Evolutionary conservation across 2,888 invertebrate genomes (phyloP), one percentile per base, ranked within the genome.

Genomic region (Drosophila gaucha): DNA sequence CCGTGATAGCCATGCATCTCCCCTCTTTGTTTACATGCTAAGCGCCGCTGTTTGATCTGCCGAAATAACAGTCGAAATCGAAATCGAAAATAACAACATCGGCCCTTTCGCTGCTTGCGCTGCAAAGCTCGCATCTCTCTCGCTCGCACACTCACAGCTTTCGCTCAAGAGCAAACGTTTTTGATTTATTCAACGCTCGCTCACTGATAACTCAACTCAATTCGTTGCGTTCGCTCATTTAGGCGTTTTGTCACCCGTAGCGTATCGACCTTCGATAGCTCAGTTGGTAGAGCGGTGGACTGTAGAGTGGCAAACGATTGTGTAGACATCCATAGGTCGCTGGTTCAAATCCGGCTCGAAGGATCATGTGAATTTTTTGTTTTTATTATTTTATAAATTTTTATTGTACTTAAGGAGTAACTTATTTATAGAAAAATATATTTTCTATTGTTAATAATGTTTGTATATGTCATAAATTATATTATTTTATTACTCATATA

Each of bases 271-370:
- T 90, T 89, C 90, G 90, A 90, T 89, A 90, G 90, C 89, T 90
- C 89, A 90, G 90, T 89, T 90, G 89, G 90, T 90, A 90, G 90
- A 90, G 89, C 90, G 90, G 90, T 90, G 89, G 89, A 90, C 89
- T 90, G 89, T 90, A 89, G 88, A 52, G 49, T 44, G 36, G 39
- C 10, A 55, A 22, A 28, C 2, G 20, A 1, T 3, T 0, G 10
- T 12, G 62, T 82, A 85, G 83, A 71, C n/a, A 89, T 89, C 89
- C 89, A 89, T 89, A 89, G 89, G 89, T 89, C 89, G 89, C 89
- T 89, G 89, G 89, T 89, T 89, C 89, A 88, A 89, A 89, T 89
- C 88, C 89, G 89, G 89, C 89, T 89, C 89, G 89, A 89, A 89
- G 89, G 89, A 89, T 55, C 46, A 6, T n/a, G 22, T 46, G 9